phyloP scores from a whole-genome alignment of 1,140 invertebrate genomes.

The Caenorhabditis elegans region DNA sequence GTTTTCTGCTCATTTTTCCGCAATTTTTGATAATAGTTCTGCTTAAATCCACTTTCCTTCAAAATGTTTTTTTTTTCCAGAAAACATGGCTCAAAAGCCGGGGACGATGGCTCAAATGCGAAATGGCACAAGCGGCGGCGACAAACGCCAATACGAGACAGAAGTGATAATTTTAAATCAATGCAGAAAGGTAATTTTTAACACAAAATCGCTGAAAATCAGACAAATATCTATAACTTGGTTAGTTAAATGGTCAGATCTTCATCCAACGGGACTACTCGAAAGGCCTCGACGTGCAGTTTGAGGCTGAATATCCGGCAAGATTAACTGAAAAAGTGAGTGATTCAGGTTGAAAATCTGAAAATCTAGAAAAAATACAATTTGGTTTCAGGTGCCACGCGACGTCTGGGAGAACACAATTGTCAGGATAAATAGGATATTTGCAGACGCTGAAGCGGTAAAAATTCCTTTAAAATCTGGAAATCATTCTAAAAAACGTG shows the following conservation, averaged over 20 bases:
- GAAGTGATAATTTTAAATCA: conserved; percentile 7
- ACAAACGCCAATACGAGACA: background rate
- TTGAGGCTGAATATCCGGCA: background rate
- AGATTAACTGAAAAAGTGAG: background rate
- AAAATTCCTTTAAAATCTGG: too few species aligned
- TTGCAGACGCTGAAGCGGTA: conserved; percentile 36
- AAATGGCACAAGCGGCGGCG: background rate
- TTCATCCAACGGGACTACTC: conserved; percentile 27
- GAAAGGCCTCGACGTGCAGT: conserved; percentile 6
- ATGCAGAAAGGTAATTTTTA: conserved; percentile 15
- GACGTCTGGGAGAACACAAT: conserved; percentile 32
- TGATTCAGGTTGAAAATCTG: too few species aligned
- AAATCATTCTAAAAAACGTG: too few species aligned
- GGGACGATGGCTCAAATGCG: background rate
- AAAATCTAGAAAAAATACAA: too few species aligned
- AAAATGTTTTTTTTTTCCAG: background rate
- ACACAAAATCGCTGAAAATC: background rate
- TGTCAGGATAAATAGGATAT: conserved; percentile 20
- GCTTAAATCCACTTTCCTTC: too few species aligned
- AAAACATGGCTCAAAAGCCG: background rate
- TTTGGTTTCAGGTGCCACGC: background rate
- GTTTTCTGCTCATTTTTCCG: too few species aligned
- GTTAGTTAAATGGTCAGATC: conserved; percentile 30
- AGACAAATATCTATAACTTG: background rate
- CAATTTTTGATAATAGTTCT: too few species aligned